Evolutionary conservation across 2,888 invertebrate genomes (phyloP).

Genomic region (Andrena bicolor): DNA sequence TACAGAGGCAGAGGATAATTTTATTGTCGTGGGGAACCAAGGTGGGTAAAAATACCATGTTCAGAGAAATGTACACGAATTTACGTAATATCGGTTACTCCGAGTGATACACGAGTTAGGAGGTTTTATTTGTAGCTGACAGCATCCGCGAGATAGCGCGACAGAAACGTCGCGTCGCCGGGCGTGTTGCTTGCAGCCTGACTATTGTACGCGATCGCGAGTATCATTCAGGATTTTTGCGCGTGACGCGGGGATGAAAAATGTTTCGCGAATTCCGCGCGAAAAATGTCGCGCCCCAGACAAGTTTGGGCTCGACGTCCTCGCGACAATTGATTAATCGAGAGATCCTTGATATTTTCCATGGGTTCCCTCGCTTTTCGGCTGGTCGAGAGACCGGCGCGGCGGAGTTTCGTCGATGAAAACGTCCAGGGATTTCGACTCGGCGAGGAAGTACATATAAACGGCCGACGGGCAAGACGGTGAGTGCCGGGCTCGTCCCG

Average conservation of each 20-base stretch:
- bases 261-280: constrained; percentile 26
- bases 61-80: not conserved
- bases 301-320: constrained; percentile 1
- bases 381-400: not conserved
- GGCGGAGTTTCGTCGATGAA: not conserved
- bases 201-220: constrained; percentile 41
- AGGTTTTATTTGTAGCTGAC: constrained; percentile 63
- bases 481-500: constrained; percentile 18
- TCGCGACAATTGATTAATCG: constrained; percentile 43
- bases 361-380: not conserved
- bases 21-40: not conserved
- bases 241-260: constrained; percentile 46
- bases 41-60: not conserved
- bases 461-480: not conserved
- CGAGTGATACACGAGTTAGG: constrained; percentile 21
- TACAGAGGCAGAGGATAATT: not conserved
- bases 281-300: constrained; percentile 31
- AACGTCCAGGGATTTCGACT: not conserved
- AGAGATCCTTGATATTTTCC: constrained; percentile 16
- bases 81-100: constrained; percentile 2
- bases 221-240: constrained; percentile 49
- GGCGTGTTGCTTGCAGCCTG: constrained; percentile 19
- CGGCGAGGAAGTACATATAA: not conserved
- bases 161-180: constrained; percentile 38
- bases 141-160: constrained; percentile 49